Percentiles rank a stretch among this genome's conserved stretches.
Evolutionary conservation across 2,888 invertebrate genomes (phyloP).

Genomic region (Syrphus vitripennis): DNA sequence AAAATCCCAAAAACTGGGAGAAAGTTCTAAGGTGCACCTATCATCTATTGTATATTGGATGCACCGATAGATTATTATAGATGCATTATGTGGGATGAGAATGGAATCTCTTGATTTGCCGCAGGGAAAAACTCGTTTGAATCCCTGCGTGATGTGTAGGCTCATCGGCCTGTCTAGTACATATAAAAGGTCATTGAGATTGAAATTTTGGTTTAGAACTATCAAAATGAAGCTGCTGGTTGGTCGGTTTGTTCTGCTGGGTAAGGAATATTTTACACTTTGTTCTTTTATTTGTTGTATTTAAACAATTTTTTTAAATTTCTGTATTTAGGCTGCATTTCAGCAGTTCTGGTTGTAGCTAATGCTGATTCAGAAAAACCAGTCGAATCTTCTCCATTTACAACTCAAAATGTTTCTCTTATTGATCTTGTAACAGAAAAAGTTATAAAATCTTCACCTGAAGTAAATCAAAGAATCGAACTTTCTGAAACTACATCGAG

Average conservation of each 20-base stretch:
- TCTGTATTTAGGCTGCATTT: conserved; percentile 14
- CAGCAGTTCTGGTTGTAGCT: conserved; percentile 30
- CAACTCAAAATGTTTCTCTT: not conserved
- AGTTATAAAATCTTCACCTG: not conserved
- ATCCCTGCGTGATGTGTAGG: not conserved
- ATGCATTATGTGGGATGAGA: conserved; percentile 27
- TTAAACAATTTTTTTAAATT: not conserved
- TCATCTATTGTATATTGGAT: not conserved
- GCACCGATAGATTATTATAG: conserved; percentile 37
- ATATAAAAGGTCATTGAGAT: conserved; percentile 54
- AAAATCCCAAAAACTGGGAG: conserved; percentile 10
- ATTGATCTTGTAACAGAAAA: not conserved
- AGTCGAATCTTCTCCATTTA: not conserved
- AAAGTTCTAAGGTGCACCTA: conserved; percentile 47
- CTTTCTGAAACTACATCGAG: not conserved
- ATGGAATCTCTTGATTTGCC: not conserved
- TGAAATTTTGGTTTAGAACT: conserved; percentile 39
- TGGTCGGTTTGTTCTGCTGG: conserved; percentile 51
- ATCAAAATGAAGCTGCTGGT: conserved; percentile 62
- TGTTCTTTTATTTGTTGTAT: not conserved
- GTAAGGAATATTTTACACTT: conserved; percentile 18
- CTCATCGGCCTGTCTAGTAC: not conserved
- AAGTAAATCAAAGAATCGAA: not conserved
- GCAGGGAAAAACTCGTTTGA: conserved; percentile 47
- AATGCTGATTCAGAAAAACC: not conserved